phyloP scores from a whole-genome alignment of 2,888 invertebrate genomes.

The Macrosoma leucophasiata region DNA sequence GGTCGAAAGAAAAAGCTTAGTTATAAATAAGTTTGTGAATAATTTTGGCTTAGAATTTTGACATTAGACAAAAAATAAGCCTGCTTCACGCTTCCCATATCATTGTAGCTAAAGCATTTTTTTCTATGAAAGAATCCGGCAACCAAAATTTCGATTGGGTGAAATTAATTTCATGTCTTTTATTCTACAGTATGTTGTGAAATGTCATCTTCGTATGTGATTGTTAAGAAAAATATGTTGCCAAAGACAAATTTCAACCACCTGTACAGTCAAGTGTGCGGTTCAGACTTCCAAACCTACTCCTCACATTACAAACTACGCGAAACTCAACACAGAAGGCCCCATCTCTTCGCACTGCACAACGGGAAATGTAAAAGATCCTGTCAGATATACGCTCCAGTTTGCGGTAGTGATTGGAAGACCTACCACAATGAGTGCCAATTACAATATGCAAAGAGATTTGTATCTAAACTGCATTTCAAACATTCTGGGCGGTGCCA shows the following conservation, averaged over 20 bases:
- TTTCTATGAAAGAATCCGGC: no score
- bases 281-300: constrained; percentile 26
- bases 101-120: no score
- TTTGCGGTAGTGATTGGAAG: constrained; percentile 25
- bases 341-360: constrained; percentile 21
- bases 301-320: constrained; percentile 15
- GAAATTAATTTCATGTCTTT: constrained; percentile 2
- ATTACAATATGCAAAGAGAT: constrained; percentile 19
- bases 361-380: constrained; percentile 23
- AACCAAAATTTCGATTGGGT: constrained; percentile 3
- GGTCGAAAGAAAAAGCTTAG: no score
- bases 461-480: constrained; percentile 5
- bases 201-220: constrained; percentile 1
- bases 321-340: constrained; percentile 17
- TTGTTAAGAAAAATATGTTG: constrained; percentile 5
- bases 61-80: no score
- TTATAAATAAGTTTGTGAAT: no score
- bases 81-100: no score
- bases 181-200: no score
- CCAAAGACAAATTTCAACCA: constrained; percentile 17
- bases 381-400: constrained; percentile 24
- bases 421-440: constrained; percentile 29
- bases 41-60: no score
- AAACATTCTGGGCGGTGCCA: constrained; percentile 17
- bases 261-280: constrained; percentile 23